A percentile compares a stretch with the other conserved stretches of the same genome.
Conservation (phyloP, 2,888 invertebrate genomes). For the Suillia variegata region DNA sequence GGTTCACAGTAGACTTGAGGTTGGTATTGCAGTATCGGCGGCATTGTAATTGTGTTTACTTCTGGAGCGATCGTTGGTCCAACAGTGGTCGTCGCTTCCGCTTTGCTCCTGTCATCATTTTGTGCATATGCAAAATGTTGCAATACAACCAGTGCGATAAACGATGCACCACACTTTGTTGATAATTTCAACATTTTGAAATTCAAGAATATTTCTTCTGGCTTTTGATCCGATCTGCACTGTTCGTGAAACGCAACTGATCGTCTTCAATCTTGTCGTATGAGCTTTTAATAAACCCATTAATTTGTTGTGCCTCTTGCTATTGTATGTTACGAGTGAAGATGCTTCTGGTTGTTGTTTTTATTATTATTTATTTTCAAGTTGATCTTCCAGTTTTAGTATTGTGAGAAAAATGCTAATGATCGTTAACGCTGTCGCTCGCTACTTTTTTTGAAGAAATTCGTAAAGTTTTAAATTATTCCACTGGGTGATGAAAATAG, state of each 20-base stretch:
- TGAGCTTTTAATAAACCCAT: too few species aligned
- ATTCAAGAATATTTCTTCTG: too few species aligned
- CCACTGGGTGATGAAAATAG: too few species aligned
- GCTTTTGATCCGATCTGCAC: slow-evolving; percentile 12
- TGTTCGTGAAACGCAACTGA: slow-evolving; percentile 15
- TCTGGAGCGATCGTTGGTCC: background rate
- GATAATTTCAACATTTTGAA: slow-evolving; percentile 11
- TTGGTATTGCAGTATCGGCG: background rate
- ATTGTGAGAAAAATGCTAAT: too few species aligned
- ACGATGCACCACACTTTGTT: background rate
- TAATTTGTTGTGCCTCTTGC: too few species aligned
- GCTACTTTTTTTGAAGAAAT: too few species aligned
- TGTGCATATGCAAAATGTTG: slow-evolving; percentile 4
- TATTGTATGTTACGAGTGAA: too few species aligned
- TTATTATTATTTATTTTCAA: too few species aligned
- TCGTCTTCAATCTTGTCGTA: slow-evolving; percentile 1
- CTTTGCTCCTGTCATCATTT: background rate
- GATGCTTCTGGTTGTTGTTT: too few species aligned
- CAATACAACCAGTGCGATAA: background rate
- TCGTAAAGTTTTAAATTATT: too few species aligned
- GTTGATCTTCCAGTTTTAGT: too few species aligned
- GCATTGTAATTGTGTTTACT: background rate
- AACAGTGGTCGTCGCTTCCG: background rate
- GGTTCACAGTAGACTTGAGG: slow-evolving; percentile 43
- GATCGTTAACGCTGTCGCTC: too few species aligned